Percentiles rank a stretch among this genome's conserved stretches.
Evolutionary conservation across 2,888 invertebrate genomes (phyloP).

Genomic region (Tenthredo notha): DNA sequence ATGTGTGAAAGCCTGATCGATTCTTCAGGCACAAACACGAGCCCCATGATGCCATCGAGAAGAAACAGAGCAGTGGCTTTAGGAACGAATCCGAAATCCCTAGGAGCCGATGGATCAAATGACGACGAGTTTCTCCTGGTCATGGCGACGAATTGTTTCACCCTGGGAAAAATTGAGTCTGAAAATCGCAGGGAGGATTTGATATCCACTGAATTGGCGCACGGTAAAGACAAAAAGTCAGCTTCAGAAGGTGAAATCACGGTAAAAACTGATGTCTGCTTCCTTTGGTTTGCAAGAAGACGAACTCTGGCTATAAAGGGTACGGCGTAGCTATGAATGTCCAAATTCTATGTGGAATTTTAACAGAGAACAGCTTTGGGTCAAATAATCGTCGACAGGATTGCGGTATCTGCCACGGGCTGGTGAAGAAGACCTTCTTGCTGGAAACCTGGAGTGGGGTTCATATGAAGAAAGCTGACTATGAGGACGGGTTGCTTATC

Average conservation of each 20-base stretch:
- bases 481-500: not conserved
- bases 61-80: not conserved
- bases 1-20: not conserved
- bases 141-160: not conserved
- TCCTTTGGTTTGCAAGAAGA: not conserved
- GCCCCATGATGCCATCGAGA: not conserved
- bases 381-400: not conserved
- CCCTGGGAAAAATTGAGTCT: slow-evolving; percentile 1
- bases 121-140: not conserved
- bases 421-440: not conserved
- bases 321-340: not conserved
- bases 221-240: not conserved
- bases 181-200: not conserved
- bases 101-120: not conserved
- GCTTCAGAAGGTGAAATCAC: not conserved
- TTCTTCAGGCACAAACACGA: not conserved
- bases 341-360: not conserved
- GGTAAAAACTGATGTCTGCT: not conserved
- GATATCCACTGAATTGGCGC: not conserved
- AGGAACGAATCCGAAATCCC: not conserved
- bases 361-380: not conserved
- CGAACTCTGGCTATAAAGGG: not conserved
- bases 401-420: not conserved
- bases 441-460: not conserved
- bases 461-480: not conserved